Evolutionary conservation across 2,888 invertebrate species (phyloP).

Genomic region (Zygaena filipendulae): DNA sequence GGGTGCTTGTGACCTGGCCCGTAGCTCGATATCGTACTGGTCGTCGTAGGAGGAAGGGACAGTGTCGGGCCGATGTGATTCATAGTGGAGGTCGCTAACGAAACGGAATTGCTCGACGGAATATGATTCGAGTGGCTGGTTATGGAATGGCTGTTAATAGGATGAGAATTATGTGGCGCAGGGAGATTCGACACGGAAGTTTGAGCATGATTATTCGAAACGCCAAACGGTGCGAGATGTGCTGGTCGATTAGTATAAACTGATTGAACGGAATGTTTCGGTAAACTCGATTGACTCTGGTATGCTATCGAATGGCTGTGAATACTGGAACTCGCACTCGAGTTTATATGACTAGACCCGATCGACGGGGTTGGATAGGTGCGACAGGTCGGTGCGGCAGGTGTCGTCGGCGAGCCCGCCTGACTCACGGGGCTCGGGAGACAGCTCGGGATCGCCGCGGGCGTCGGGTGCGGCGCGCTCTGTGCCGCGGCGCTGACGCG

Average conservation of each 20-base stretch:
- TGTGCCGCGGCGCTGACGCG: constrained; percentile 38
- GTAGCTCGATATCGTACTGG: constrained; percentile 42
- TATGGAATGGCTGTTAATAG: constrained; percentile 47
- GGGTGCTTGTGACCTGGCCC: constrained; percentile 44
- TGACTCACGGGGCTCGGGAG: constrained; percentile 48
- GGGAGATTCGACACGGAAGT: constrained; percentile 62
- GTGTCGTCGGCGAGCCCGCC: constrained; percentile 41
- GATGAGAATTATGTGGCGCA: constrained; percentile 44
- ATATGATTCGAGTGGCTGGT: constrained; percentile 41
- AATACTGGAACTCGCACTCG: constrained; percentile 55
- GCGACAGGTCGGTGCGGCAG: constrained; percentile 43
- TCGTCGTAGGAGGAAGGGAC: constrained; percentile 32
- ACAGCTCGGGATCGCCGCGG: constrained; percentile 41
- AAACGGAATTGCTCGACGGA: constrained; percentile 32
- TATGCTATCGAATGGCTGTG: constrained; percentile 52
- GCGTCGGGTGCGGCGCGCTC: constrained; percentile 35
- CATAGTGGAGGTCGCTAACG: constrained; percentile 33
- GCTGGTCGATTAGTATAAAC: constrained; percentile 48
- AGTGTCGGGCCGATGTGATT: constrained; percentile 38
- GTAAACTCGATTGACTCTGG: constrained; percentile 57
- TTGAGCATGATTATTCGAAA: constrained; percentile 55
- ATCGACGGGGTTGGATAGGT: constrained; percentile 50
- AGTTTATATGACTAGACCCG: constrained; percentile 65
- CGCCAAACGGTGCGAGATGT: constrained; percentile 51
- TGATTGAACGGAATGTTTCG: constrained; percentile 60